phyloP scores from a whole-genome alignment of 1,140 invertebrate genomes.

The Whitmania pigra region DNA sequence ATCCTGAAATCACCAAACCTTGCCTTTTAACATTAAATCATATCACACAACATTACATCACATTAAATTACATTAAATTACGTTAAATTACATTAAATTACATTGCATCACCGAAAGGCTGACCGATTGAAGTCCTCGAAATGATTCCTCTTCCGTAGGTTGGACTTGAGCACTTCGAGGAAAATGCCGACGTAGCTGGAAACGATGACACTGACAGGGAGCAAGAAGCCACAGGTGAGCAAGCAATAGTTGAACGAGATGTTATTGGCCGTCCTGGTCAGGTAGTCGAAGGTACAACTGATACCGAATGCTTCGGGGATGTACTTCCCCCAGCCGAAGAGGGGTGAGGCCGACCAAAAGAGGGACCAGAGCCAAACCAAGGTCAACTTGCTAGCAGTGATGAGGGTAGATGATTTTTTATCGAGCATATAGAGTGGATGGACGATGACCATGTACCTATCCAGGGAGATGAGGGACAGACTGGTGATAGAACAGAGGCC shows the following conservation, averaged over 20 bases:
- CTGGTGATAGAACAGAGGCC: conserved; percentile 68
- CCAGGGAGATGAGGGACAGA: conserved; percentile 66
- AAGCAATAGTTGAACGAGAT: conserved; percentile 20
- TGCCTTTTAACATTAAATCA: too few relatives aligned
- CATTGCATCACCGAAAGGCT: too few relatives aligned
- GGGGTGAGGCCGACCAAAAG: conserved; percentile 11
- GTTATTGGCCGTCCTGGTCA: conserved; percentile 13
- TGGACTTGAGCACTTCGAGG: conserved; percentile 47
- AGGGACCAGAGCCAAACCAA: conserved; percentile 38
- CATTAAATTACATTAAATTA: too few relatives aligned
- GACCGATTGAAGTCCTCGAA: conserved; percentile 48
- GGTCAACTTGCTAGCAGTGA: conserved; percentile 53
- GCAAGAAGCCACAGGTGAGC: conserved; percentile 16
- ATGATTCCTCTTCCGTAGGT: conserved; percentile 52
- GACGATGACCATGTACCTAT: conserved; percentile 72
- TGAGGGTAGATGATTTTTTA: conserved; percentile 49
- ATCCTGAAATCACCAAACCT: too few relatives aligned
- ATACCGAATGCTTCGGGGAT: conserved; percentile 21
- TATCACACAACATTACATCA: too few relatives aligned
- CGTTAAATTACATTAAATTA: too few relatives aligned
- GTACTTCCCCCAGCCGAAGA: conserved; percentile 23
- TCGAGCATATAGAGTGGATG: conserved; percentile 34
- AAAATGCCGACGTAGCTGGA: conserved; percentile 57
- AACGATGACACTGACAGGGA: conserved; percentile 39
- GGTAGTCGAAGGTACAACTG: conserved; percentile 25